These are phyloP conservation scores for Python bivittatus DNA, from an alignment of 2,113 vertebrate species.

Conservation along the genomic window DNA sequence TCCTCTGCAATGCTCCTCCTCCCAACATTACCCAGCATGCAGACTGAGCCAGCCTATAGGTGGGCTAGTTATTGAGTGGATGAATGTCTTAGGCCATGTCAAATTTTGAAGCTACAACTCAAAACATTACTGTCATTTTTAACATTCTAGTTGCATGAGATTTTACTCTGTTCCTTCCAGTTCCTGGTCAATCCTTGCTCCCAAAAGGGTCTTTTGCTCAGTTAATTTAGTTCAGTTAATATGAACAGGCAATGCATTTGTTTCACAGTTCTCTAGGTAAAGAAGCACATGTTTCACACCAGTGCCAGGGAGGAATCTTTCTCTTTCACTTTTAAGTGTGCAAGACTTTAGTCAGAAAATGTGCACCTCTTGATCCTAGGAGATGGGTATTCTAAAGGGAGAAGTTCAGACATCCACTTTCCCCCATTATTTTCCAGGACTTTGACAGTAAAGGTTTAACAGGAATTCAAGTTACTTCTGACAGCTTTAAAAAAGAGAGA, in stretches of 20 bases:
- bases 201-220: background rate
- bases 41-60: background rate
- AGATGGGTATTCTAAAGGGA: background rate
- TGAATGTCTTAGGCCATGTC: background rate
- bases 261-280: background rate
- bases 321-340: background rate
- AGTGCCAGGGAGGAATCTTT: background rate
- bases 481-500: conserved; percentile 33
- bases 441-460: conserved; percentile 19
- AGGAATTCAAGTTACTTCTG: conserved; percentile 37
- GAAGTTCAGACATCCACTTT: conserved; percentile 1
- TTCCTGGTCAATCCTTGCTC: background rate
- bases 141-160: background rate
- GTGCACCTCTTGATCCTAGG: background rate
- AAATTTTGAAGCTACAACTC: background rate
- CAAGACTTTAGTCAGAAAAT: background rate
- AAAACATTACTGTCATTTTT: background rate
- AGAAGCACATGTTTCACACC: background rate
- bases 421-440: conserved; percentile 14
- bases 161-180: background rate
- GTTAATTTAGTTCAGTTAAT: background rate
- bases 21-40: background rate
- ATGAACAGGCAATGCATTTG: background rate
- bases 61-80: background rate
- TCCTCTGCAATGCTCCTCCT: background rate